phyloP scores from a whole-genome alignment of 2,797 vertebrate genomes.

The Pelodytes ibericus region DNA sequence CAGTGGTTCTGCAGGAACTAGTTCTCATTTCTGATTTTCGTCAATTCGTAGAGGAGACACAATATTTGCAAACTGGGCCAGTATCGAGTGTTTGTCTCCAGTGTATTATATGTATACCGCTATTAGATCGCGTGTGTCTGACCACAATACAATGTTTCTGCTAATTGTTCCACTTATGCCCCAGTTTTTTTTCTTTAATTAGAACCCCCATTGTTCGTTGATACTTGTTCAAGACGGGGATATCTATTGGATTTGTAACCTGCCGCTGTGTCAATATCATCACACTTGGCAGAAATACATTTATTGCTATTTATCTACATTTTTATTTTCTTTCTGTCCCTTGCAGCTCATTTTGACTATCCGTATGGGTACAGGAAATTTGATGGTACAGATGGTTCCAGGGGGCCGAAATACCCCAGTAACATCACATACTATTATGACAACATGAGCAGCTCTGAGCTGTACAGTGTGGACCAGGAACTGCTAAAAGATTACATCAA shows the following conservation, averaged over 20 bases:
- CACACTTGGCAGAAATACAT: background rate
- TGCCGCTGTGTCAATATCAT: background rate
- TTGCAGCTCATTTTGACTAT: slow-evolving; percentile 90
- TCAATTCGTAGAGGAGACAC: too few relatives aligned
- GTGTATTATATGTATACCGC: too few relatives aligned
- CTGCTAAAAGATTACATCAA: slow-evolving; percentile 98
- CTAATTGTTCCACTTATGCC: too few relatives aligned
- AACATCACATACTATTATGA: slow-evolving; percentile 97
- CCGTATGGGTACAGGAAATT: slow-evolving; percentile 90
- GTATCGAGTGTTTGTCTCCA: too few relatives aligned
- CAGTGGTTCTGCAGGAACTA: too few relatives aligned
- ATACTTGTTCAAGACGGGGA: background rate
- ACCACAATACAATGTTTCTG: too few relatives aligned
- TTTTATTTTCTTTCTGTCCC: slow-evolving; percentile 18
- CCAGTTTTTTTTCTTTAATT: too few relatives aligned
- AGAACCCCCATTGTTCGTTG: too few relatives aligned
- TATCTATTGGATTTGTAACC: background rate
- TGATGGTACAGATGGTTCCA: slow-evolving; percentile 82
- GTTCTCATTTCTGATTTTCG: too few relatives aligned
- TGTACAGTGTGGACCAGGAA: slow-evolving; percentile 91
- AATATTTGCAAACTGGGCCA: too few relatives aligned
- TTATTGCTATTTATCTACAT: background rate
- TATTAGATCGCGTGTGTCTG: too few relatives aligned
- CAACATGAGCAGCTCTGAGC: slow-evolving; percentile 93
- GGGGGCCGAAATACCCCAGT: slow-evolving; percentile 85